Conservation (phyloP, 2,797 vertebrate species). For the Spondyliosoma cantharus region DNA sequence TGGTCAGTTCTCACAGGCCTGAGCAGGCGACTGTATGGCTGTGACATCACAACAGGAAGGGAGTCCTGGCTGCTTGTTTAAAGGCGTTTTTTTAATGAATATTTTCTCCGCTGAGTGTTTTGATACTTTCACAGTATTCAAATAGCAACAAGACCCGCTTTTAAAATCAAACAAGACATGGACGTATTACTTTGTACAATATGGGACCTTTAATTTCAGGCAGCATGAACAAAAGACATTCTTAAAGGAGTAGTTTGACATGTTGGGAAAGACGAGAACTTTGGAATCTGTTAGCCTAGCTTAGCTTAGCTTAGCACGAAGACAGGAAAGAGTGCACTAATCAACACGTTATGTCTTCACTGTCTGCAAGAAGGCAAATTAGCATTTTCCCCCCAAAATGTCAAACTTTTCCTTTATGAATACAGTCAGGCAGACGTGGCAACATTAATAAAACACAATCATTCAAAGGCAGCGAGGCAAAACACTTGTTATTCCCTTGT, state of each 20-base stretch:
- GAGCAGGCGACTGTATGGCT: no score
- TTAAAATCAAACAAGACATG: no score
- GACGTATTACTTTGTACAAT: no score
- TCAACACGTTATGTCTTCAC: background rate
- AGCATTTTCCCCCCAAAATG: slow-evolving; percentile 36
- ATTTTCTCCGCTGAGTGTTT: no score
- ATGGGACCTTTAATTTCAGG: background rate
- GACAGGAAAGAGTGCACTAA: no score
- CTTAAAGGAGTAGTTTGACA: slow-evolving; percentile 3
- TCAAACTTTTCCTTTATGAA: background rate
- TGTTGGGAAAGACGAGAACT: slow-evolving; percentile 17
- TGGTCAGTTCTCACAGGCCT: no score
- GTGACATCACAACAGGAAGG: no score
- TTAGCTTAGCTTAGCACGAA: background rate
- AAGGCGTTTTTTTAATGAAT: no score
- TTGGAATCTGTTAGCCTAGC: background rate
- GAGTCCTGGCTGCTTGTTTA: no score
- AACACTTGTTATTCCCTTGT: slow-evolving; percentile 4
- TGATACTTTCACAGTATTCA: no score
- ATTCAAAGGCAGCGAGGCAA: slow-evolving; percentile 48
- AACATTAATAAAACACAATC: slow-evolving; percentile 45
- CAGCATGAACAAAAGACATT: slow-evolving; percentile 14
- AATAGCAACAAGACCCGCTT: no score
- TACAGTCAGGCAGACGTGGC: slow-evolving; percentile 30
- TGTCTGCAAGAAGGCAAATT: background rate